phyloP scores from a whole-genome alignment of 1,140 invertebrate species.

The Sarcophaga bullata region DNA sequence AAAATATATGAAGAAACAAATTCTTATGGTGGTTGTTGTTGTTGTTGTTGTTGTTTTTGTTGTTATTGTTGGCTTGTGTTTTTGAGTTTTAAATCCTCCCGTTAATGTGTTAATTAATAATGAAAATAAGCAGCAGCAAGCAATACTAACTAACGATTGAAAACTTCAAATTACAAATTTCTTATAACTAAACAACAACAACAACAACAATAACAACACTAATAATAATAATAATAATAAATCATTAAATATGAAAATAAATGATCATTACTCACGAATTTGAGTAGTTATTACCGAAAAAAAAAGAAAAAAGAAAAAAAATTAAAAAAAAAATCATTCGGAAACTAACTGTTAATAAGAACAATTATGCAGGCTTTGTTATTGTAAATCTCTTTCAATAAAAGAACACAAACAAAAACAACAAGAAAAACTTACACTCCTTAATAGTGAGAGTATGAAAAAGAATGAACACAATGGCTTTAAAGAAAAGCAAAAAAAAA shows the following conservation, averaged over 20 bases:
- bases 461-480: neutral
- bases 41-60: no score
- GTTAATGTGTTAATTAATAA: constrained; percentile 14
- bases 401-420: no score
- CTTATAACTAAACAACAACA: neutral
- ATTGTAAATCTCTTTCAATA: no score
- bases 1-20: no score
- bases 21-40: no score
- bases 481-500: neutral
- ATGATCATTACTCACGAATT: neutral
- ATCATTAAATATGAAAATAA: neutral
- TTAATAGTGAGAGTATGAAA: no score
- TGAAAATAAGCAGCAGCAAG: no score
- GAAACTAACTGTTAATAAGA: neutral
- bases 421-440: no score
- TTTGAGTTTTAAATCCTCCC: no score
- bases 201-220: no score
- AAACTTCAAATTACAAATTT: neutral
- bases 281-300: neutral
- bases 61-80: no score
- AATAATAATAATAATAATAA: neutral
- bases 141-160: neutral
- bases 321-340: no score
- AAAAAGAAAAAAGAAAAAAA: neutral
- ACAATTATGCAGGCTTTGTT: neutral